Percentiles rank a stretch among this genome's conserved stretches.
phyloP scores from a whole-genome alignment of 2,113 vertebrate genomes.

The Sander lucioperca region DNA sequence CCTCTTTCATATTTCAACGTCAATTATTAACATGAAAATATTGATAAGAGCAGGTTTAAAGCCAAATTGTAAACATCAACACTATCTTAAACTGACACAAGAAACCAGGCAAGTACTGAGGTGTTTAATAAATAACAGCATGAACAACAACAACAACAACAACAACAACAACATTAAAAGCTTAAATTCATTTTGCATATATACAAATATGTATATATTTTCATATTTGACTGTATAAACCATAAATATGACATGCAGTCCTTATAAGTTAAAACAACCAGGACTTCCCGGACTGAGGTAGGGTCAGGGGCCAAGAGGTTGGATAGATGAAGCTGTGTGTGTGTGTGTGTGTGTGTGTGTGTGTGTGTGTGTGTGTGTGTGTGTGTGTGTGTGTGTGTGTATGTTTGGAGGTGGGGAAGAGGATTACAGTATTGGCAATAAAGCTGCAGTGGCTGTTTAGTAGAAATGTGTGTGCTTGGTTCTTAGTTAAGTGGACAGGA shows the following conservation, averaged over 20 bases:
- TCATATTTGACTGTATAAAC: slow-evolving; percentile 93
- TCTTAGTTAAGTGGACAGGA: slow-evolving; percentile 59
- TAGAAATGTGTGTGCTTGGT: slow-evolving; percentile 68
- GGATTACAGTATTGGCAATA: slow-evolving; percentile 84
- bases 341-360: slow-evolving; percentile 40
- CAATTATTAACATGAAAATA: slow-evolving; percentile 4
- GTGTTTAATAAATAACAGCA: slow-evolving; percentile 90
- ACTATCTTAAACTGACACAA: slow-evolving; percentile 48
- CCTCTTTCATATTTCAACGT: background rate
- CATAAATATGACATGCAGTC: slow-evolving; percentile 99
- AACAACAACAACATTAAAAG: slow-evolving; percentile 80
- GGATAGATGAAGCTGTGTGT: slow-evolving; percentile 55
- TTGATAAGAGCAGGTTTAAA: background rate
- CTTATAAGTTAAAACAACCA: slow-evolving; percentile 95
- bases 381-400: slow-evolving; percentile 41
- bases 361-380: slow-evolving; percentile 48
- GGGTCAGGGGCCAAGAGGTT: slow-evolving; percentile 84
- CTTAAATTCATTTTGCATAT: slow-evolving; percentile 83
- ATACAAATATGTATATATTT: slow-evolving; percentile 82
- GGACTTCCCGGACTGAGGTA: slow-evolving; percentile 99
- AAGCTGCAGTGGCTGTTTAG: slow-evolving; percentile 75
- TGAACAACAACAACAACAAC: slow-evolving; percentile 78
- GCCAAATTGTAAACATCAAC: slow-evolving; percentile 9
- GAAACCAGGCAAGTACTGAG: slow-evolving; percentile 80
- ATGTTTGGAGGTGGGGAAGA: slow-evolving; percentile 49